Conservation (phyloP, 2,888 invertebrate genomes). For the Palloptera scutellata region DNA sequence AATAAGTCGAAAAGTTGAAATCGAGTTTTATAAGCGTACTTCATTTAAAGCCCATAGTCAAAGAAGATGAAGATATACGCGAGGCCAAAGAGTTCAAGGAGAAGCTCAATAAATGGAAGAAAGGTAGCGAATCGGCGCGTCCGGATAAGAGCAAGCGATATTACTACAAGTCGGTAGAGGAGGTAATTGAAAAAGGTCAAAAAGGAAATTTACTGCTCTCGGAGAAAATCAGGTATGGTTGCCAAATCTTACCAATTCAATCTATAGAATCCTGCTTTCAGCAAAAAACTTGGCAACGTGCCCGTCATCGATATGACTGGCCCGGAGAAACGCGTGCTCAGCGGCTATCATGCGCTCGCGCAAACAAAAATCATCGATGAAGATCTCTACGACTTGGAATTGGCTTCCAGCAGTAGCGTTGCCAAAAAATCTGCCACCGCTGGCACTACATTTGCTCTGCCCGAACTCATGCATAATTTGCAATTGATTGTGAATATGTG, state of each 20-base stretch:
- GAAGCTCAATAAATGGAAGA: constrained; percentile 77
- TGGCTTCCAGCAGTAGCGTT: constrained; percentile 56
- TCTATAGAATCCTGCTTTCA: constrained; percentile 41
- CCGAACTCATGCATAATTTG: constrained; percentile 92
- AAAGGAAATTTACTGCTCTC: constrained; percentile 63
- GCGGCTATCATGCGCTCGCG: constrained; percentile 90
- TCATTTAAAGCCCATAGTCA: constrained; percentile 35
- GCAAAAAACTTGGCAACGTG: constrained; percentile 80
- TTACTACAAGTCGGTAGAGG: constrained; percentile 84
- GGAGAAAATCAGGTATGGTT: constrained; percentile 51
- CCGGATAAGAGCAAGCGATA: constrained; percentile 78
- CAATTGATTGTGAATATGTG: constrained; percentile 90
- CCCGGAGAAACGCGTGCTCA: constrained; percentile 88
- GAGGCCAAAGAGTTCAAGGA: constrained; percentile 71
- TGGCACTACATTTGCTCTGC: constrained; percentile 75
- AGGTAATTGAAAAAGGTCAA: constrained; percentile 88
- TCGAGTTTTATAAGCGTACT: neutral
- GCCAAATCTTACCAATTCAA: neutral
- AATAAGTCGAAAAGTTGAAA: neutral
- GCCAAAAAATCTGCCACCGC: constrained; percentile 27
- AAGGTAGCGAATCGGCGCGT: constrained; percentile 64
- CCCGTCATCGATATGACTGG: constrained; percentile 99
- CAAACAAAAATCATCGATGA: constrained; percentile 69
- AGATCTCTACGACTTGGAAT: constrained; percentile 72
- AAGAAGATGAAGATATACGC: constrained; percentile 66